Conservation (phyloP, 92 coral and sea anemone species). For the Actinostola sp. region DNA sequence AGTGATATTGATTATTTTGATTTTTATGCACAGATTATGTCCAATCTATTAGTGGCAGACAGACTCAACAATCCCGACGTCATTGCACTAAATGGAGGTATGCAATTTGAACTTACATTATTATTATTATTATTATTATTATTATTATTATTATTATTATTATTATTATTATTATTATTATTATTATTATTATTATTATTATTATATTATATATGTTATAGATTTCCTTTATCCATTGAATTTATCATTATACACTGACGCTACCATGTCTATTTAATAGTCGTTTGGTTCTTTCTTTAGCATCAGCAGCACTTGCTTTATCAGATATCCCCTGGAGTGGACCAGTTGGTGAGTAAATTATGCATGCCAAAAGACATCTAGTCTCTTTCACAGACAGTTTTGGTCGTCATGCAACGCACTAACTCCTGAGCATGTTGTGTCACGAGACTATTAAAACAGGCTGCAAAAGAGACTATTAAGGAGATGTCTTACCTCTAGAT, state of each 20-base stretch:
- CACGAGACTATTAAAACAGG: too few relatives aligned
- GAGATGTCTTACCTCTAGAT: too few relatives aligned
- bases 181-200: too few relatives aligned
- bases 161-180: too few relatives aligned
- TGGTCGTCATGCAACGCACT: too few relatives aligned
- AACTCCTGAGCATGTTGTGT: too few relatives aligned
- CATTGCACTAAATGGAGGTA: conserved; percentile 89
- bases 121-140: not conserved
- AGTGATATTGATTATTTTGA: not conserved
- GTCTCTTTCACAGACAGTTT: not conserved
- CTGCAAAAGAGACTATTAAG: too few relatives aligned
- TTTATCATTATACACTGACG: too few relatives aligned
- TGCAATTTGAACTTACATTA: not conserved
- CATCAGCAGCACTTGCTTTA: conserved; percentile 85
- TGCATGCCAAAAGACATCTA: not conserved
- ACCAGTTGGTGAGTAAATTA: conserved; percentile 73
- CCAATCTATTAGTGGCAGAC: conserved; percentile 88
- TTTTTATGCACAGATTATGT: conserved; percentile 50
- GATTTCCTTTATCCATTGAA: too few relatives aligned
- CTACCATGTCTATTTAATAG: too few relatives aligned
- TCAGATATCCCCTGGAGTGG: conserved; percentile 98
- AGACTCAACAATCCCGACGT: conserved; percentile 88
- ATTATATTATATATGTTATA: too few relatives aligned
- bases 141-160: too few relatives aligned
- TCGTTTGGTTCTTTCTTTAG: conserved; percentile 38